Conservation (phyloP, 92 coral and sea anemone genomes). For the Paramuricea clavata region DNA sequence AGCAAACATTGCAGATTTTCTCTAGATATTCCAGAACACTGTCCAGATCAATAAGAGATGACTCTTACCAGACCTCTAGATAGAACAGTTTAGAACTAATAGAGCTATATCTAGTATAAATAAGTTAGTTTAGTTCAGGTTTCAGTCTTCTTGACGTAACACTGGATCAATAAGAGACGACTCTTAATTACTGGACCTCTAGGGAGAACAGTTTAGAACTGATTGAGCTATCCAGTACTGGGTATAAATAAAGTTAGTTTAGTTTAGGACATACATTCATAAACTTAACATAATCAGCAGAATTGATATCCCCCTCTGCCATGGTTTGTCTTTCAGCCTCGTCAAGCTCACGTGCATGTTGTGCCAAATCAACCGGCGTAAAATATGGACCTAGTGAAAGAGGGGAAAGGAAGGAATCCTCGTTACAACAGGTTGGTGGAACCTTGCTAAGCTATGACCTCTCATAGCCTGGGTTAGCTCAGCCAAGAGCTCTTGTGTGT, state of each 20-base stretch:
- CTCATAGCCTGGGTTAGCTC: too few species aligned
- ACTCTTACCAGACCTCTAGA: too few species aligned
- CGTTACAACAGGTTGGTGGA: not conserved
- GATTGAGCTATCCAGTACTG: not conserved
- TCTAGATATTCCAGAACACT: too few species aligned
- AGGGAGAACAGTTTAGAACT: not conserved
- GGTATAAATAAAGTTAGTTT: not conserved
- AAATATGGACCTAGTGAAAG: constrained; percentile 81
- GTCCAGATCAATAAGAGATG: too few species aligned
- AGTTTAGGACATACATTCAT: constrained; percentile 73
- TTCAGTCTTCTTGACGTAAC: not conserved
- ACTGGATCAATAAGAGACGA: too few species aligned
- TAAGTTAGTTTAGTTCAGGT: too few species aligned
- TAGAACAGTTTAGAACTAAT: too few species aligned
- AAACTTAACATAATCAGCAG: constrained; percentile 86
- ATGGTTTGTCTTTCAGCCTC: constrained; percentile 87
- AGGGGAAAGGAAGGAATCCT: not conserved
- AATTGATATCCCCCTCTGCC: constrained; percentile 94
- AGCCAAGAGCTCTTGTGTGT: too few species aligned
- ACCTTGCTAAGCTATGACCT: too few species aligned
- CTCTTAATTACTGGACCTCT: too few species aligned
- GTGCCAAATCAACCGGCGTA: constrained; percentile 92
- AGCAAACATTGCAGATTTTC: too few species aligned
- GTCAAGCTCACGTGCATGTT: constrained; percentile 81
- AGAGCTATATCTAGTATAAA: too few species aligned